Percentiles rank a stretch among this genome's conserved stretches.
phyloP scores from a whole-genome alignment of 2,888 invertebrate species.

The Alentia gelatinosa region DNA sequence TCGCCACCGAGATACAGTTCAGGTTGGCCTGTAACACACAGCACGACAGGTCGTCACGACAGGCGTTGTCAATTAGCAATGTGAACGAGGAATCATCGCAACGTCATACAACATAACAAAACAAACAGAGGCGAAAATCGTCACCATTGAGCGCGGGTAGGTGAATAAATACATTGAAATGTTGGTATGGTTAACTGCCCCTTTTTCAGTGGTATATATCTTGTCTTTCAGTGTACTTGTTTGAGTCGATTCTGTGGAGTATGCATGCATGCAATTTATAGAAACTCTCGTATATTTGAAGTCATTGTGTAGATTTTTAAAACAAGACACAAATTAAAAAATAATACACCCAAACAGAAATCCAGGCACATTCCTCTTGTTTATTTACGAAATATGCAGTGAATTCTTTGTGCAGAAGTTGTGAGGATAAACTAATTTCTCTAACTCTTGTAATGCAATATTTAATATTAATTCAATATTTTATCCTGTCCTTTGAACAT shows the following conservation, averaged over 20 bases:
- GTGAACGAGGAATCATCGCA: too few species aligned
- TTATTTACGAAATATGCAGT: not conserved
- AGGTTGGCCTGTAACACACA: constrained; percentile 74
- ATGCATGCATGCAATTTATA: not conserved
- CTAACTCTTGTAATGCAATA: too few species aligned
- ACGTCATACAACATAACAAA: too few species aligned
- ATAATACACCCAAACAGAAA: too few species aligned
- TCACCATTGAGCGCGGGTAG: too few species aligned
- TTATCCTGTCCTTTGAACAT: too few species aligned
- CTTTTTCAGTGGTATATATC: too few species aligned
- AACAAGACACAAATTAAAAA: not conserved
- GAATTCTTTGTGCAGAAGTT: not conserved
- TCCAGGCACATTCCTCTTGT: too few species aligned
- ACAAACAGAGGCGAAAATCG: too few species aligned
- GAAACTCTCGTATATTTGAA: not conserved
- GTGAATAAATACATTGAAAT: not conserved
- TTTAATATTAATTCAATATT: too few species aligned
- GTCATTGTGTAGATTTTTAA: not conserved
- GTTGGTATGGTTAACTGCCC: not conserved
- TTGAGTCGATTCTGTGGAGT: not conserved
- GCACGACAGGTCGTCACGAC: not conserved
- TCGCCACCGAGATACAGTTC: constrained; percentile 90
- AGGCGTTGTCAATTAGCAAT: too few species aligned
- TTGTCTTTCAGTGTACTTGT: not conserved
- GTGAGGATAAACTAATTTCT: too few species aligned